Evolutionary conservation across 2,113 vertebrate genomes (phyloP).

Genomic region (Leptocoma aspasia): DNA sequence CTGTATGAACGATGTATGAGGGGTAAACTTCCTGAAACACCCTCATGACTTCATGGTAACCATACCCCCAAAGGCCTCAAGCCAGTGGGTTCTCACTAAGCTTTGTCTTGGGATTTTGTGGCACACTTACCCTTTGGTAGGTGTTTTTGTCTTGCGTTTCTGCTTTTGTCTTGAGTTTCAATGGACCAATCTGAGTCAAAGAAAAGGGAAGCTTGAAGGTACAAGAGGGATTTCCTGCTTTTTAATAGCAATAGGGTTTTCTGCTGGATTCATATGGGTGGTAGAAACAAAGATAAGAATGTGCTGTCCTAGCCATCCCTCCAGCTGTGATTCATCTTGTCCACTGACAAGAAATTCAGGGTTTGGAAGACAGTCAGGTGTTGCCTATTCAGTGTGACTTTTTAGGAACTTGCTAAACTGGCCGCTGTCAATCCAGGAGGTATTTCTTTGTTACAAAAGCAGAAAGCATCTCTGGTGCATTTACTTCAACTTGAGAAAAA

Average conservation of each 20-base stretch:
- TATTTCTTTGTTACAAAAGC: not conserved
- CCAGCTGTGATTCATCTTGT: not conserved
- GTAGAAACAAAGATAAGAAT: not conserved
- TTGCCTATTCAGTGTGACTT: not conserved
- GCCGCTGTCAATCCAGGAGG: not conserved
- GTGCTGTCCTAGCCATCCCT: not conserved
- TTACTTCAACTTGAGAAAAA: not conserved
- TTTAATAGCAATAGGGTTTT: not conserved
- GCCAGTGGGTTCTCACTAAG: not conserved
- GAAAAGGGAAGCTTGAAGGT: not conserved
- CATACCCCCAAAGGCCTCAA: accelerated
- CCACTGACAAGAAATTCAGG: not conserved
- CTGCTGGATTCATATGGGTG: not conserved
- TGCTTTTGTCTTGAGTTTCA: not conserved
- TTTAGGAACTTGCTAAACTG: not conserved
- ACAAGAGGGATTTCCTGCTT: not conserved
- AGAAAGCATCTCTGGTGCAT: not conserved
- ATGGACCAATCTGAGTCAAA: not conserved
- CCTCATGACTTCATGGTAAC: not conserved
- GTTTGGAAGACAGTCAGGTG: not conserved
- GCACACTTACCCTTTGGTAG: not conserved
- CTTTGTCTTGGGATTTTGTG: not conserved
- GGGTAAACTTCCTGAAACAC: not conserved
- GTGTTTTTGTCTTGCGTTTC: not conserved
- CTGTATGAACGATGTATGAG: not conserved